A percentile compares a stretch with the other conserved stretches of the same genome.
Evolutionary conservation across 2,797 vertebrate genomes (phyloP).

Genomic region (Sebastes wilsoni): DNA sequence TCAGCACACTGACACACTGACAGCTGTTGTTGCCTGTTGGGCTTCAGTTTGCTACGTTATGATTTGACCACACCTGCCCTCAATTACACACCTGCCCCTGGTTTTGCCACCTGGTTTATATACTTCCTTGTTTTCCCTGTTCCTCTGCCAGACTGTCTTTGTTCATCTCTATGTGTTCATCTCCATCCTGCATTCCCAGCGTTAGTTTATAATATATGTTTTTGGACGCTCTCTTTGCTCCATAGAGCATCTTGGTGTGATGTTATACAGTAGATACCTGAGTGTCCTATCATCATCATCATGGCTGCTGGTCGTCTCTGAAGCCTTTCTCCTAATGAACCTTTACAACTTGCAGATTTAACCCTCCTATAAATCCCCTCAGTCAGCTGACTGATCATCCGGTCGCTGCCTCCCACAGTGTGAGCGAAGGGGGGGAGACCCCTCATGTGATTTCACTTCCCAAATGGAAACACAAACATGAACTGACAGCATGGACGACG

Average conservation of each 20-base stretch:
- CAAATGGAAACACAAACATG: constrained; percentile 51
- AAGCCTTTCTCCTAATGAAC: neutral
- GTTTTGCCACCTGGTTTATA: no score
- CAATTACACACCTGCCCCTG: no score
- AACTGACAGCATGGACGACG: constrained; percentile 3
- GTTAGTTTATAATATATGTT: neutral
- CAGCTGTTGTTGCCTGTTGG: no score
- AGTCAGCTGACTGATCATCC: constrained; percentile 42
- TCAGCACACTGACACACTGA: no score
- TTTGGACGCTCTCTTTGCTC: no score
- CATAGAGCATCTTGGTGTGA: neutral
- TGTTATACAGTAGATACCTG: neutral
- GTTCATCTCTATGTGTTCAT: neutral
- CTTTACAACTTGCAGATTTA: constrained; percentile 9
- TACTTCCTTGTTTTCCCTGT: no score
- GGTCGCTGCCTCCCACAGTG: neutral
- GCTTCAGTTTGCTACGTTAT: no score
- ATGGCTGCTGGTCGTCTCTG: neutral
- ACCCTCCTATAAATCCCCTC: constrained; percentile 1
- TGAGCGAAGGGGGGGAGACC: neutral
- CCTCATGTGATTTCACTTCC: constrained; percentile 32
- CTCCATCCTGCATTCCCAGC: neutral
- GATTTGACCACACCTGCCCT: no score
- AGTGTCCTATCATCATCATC: neutral
- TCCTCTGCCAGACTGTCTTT: no score